Conservation (phyloP, 53 echinoderm and acorn worm species). For the Henricia sp. region DNA sequence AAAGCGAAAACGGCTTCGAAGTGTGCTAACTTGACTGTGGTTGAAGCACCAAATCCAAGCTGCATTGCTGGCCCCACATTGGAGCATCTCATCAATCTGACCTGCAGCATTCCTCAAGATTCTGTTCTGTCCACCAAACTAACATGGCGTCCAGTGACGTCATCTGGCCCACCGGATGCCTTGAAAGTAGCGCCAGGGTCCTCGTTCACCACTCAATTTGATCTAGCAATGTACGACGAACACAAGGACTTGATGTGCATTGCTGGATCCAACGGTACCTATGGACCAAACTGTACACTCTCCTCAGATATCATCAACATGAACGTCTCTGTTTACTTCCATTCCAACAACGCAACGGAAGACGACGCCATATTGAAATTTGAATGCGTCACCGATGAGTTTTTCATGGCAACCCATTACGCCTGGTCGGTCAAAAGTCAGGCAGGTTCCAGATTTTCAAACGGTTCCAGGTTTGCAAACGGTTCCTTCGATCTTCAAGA, state of each 20-base stretch:
- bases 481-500: too few relatives aligned
- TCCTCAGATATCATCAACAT: not conserved
- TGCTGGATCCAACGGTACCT: not conserved
- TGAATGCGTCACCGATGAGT: not conserved
- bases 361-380: not conserved
- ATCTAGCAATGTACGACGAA: not conserved
- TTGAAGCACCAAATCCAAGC: constrained; percentile 23
- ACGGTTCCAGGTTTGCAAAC: too few relatives aligned
- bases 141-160: not conserved
- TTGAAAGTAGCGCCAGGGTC: not conserved
- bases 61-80: not conserved
- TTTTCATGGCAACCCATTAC: not conserved
- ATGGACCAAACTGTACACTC: constrained; percentile 32
- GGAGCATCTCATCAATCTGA: not conserved
- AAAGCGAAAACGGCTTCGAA: not conserved
- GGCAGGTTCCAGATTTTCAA: not conserved
- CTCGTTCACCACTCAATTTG: not conserved
- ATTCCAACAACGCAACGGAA: not conserved
- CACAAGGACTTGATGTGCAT: not conserved
- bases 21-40: constrained; percentile 17
- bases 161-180: not conserved
- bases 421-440: constrained; percentile 5
- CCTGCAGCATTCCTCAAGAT: constrained; percentile 1
- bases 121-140: not conserved
- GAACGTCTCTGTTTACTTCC: not conserved